These are phyloP conservation scores for Coendou prehensilis DNA, from an alignment of 2,797 vertebrate genomes.

Conservation along the genomic window DNA sequence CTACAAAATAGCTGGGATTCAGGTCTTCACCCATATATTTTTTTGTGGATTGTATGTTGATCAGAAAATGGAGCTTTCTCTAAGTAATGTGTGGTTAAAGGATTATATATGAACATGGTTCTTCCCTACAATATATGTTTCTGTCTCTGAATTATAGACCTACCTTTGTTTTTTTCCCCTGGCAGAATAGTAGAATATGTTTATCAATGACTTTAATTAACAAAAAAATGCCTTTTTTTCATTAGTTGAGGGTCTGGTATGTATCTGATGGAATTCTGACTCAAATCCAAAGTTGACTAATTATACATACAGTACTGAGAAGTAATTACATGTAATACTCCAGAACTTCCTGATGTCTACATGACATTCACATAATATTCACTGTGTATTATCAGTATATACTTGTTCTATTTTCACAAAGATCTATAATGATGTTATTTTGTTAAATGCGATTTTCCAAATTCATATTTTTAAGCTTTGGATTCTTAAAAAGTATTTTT, in stretches of 20 bases:
- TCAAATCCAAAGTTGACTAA: not conserved
- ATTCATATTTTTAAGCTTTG: not conserved
- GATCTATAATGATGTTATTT: not conserved
- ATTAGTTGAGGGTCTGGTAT: not conserved
- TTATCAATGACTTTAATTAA: not conserved
- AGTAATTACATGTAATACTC: not conserved
- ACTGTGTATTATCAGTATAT: not conserved
- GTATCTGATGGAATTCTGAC: not conserved
- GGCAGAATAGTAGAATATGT: not conserved
- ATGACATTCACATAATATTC: not conserved
- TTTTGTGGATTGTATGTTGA: not conserved
- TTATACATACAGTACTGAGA: not conserved
- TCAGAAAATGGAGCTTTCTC: not conserved
- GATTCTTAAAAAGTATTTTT: not conserved
- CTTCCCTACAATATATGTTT: rapidly evolving
- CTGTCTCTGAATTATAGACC: not conserved
- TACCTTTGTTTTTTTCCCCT: not conserved
- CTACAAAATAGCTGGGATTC: not conserved
- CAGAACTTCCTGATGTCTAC: not conserved
- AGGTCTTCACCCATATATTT: not conserved
- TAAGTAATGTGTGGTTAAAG: not conserved
- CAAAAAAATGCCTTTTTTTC: not conserved
- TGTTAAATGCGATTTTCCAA: not conserved
- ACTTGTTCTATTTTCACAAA: conserved; percentile 22
- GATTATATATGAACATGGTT: not conserved